Percentiles rank a stretch among this genome's conserved stretches.
These are phyloP conservation scores for Crambe crambe DNA, from an alignment of 37 sponge, comb jelly and placozoan species.

Conservation along the genomic window DNA sequence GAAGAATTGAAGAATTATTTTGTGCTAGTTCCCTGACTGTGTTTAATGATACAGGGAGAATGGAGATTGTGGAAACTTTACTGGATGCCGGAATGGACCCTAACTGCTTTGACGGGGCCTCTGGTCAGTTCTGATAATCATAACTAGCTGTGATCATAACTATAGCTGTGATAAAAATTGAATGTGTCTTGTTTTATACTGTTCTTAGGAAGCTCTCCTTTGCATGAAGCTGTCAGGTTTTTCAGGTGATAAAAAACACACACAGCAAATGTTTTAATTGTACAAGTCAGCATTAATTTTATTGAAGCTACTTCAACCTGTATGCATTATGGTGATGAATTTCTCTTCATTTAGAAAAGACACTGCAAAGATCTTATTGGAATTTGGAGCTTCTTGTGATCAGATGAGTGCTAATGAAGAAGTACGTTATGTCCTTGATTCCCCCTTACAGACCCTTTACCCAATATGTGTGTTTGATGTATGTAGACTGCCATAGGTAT, in stretches of 20 bases:
- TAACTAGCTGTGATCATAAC: too few relatives aligned
- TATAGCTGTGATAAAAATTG: not conserved
- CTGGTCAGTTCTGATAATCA: slow-evolving; percentile 21
- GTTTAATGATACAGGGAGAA: slow-evolving; percentile 37
- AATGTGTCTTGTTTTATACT: not conserved
- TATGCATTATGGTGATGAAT: not conserved
- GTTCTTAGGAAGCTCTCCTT: slow-evolving; percentile 54
- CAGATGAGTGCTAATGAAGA: slow-evolving; percentile 40
- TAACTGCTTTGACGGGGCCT: slow-evolving; percentile 43
- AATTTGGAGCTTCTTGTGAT: slow-evolving; percentile 75
- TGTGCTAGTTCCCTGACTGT: too few relatives aligned
- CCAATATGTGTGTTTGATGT: not conserved
- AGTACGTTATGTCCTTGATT: slow-evolving; percentile 18
- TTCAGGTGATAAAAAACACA: slow-evolving; percentile 44
- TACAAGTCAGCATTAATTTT: not conserved
- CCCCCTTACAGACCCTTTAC: not conserved
- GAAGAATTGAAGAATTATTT: too few relatives aligned
- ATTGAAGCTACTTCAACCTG: not conserved
- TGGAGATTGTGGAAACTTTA: slow-evolving; percentile 64
- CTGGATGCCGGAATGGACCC: slow-evolving; percentile 83
- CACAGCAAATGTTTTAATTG: too few relatives aligned
- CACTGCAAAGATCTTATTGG: slow-evolving; percentile 57
- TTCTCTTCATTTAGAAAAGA: slow-evolving; percentile 48
- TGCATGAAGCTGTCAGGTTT: slow-evolving; percentile 78
- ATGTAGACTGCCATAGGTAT: slow-evolving; percentile 42